These are phyloP conservation scores for Orchesellides sinensis DNA, from an alignment of 2,888 invertebrate genomes.

Conservation along the genomic window DNA sequence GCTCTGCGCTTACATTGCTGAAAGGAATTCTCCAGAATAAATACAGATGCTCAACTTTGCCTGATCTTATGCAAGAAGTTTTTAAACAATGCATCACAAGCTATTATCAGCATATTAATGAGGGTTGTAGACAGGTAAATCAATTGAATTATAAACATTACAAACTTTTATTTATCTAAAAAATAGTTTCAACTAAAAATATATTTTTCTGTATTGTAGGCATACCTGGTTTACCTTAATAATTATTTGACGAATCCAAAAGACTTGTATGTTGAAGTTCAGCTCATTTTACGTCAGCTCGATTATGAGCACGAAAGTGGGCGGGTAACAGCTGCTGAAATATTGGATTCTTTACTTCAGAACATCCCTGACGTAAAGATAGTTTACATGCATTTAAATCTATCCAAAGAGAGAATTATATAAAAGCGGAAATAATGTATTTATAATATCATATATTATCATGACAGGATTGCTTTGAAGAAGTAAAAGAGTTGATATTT, in stretches of 20 bases:
- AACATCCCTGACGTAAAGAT: slow-evolving; percentile 64
- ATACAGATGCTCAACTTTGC: slow-evolving; percentile 50
- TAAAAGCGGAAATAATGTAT: not conserved
- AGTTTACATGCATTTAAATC: not conserved
- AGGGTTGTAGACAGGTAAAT: slow-evolving; percentile 68
- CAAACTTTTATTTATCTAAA: no score
- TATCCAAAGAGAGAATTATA: not conserved
- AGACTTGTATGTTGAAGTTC: slow-evolving; percentile 61
- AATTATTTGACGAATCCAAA: slow-evolving; percentile 68
- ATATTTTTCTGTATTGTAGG: slow-evolving; percentile 28
- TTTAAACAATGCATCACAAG: slow-evolving; percentile 68
- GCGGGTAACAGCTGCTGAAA: slow-evolving; percentile 59
- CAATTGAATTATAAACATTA: no score
- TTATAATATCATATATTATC: not conserved
- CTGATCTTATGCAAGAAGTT: slow-evolving; percentile 68
- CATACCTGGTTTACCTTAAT: slow-evolving; percentile 63
- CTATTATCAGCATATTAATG: slow-evolving; percentile 68
- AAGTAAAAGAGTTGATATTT: slow-evolving; percentile 65
- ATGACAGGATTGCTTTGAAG: slow-evolving; percentile 61
- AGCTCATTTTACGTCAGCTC: slow-evolving; percentile 62
- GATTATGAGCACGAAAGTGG: slow-evolving; percentile 65
- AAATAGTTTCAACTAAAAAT: not conserved
- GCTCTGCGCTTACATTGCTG: slow-evolving; percentile 65
- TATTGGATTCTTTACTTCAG: slow-evolving; percentile 57
- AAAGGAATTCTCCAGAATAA: slow-evolving; percentile 69